Conservation (phyloP, 2,797 vertebrate species). For the Anas capensis region DNA sequence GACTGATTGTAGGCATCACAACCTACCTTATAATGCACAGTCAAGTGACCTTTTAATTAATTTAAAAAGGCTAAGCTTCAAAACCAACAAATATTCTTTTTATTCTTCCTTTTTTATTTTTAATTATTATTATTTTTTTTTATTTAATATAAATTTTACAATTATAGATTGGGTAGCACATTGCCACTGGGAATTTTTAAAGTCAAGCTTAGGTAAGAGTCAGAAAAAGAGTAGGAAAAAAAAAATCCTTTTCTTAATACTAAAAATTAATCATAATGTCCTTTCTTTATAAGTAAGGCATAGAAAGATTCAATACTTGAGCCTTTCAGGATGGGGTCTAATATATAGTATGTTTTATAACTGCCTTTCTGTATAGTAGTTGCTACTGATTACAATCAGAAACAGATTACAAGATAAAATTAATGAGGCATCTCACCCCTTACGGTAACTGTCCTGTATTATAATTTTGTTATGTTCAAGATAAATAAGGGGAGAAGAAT, state of each 20-base stretch:
- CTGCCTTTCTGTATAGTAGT: background rate
- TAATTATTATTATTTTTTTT: background rate
- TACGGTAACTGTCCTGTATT: background rate
- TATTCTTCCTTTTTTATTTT: too few species aligned
- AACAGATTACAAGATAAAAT: background rate
- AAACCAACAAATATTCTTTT: background rate
- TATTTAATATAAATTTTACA: background rate
- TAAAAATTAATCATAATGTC: background rate
- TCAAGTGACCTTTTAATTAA: background rate
- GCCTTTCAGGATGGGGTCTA: background rate
- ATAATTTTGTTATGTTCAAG: background rate
- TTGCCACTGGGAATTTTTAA: background rate
- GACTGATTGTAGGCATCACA: background rate
- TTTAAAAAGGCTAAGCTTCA: background rate
- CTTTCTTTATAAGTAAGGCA: background rate
- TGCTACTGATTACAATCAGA: background rate
- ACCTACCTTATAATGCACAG: background rate
- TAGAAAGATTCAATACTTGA: background rate
- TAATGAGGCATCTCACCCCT: background rate
- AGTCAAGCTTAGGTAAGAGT: background rate
- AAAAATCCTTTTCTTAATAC: background rate
- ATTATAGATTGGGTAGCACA: background rate
- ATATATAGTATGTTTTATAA: background rate
- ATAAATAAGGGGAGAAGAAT: background rate
- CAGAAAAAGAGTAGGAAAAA: background rate